These are phyloP conservation scores for Caloenas nicobarica DNA, from an alignment of 2,113 vertebrate genomes.

Conservation along the genomic window DNA sequence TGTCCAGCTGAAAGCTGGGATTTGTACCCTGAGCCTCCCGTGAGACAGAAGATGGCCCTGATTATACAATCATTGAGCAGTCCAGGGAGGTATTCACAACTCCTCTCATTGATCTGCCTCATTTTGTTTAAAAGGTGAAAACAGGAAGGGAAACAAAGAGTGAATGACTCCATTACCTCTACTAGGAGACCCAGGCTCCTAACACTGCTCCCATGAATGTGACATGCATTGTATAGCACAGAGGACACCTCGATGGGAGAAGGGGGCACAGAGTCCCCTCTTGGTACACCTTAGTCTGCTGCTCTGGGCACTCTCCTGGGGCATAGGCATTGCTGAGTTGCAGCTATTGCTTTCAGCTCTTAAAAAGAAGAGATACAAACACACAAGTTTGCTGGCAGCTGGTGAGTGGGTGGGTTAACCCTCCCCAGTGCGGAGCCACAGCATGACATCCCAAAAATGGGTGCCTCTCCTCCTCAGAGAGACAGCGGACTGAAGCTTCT, in stretches of 20 bases:
- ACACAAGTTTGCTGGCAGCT: neutral
- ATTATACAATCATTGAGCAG: neutral
- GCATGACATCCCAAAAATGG: neutral
- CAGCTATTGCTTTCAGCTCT: neutral
- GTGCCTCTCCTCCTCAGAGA: neutral
- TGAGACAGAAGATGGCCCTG: neutral
- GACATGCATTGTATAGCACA: too few relatives aligned
- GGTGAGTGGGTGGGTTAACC: neutral
- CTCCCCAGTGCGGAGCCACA: neutral
- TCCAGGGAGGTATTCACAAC: neutral
- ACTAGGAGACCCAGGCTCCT: neutral
- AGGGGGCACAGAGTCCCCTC: accelerated
- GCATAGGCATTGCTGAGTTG: neutral
- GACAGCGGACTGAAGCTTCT: neutral
- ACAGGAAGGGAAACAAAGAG: neutral
- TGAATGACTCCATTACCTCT: neutral
- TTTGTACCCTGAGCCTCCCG: neutral
- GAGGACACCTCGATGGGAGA: neutral
- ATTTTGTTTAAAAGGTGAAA: neutral
- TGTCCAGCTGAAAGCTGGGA: neutral
- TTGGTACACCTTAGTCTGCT: neutral
- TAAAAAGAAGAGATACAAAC: neutral
- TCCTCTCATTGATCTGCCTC: neutral
- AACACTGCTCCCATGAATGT: neutral
- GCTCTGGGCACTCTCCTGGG: neutral